Evolutionary conservation across 2,888 invertebrate genomes (phyloP), one percentile per base, ranked within the genome.

Genomic region (Drosophila siamana): DNA sequence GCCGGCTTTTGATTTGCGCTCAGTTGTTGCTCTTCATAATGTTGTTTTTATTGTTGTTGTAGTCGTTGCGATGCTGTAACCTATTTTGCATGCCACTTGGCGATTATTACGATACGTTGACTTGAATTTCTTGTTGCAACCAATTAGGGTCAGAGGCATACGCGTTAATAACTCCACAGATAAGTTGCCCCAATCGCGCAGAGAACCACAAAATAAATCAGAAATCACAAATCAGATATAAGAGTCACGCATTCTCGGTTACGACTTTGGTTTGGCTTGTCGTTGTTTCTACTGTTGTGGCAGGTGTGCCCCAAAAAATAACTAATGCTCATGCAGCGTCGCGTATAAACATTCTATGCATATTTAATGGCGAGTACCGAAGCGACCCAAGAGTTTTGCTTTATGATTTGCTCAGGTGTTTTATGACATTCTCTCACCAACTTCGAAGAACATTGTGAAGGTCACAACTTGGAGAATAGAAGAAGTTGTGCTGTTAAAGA

Each of bases 71-170:
- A 86, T 88, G 86, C 86, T 83, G 89, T 86, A 89, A 86, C 89
- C 86, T 86, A 89, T 89, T 86, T 86, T 79, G 77, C 79, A 80
- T 86, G 83, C 65, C 66, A 74, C 65, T 68, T 70, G 57, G 63
- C 47, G 60, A 76, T 66, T 75, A 74, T 80, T 68, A 67, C 81
- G 72, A 52, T 75, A 64, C 69, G 64, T 60, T 56, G 71, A 76
- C 62, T 69, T 52, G 65, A 66, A 71, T 79, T 76, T 78, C 82
- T 63, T 55, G 76, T 64, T 69, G 64, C 61, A 46, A 40, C 44
- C 81, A 84, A 86, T 85, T 87, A 73, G 87, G 82, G 87, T 85
- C 87, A 82, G 48, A 59, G 54, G 38, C 57, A 63, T 52, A 28
- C 43, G 38, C 62, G 28, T 43, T 62, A 55, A 62, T 40, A 51